phyloP scores from a whole-genome alignment of 1,140 invertebrate genomes.

The Zophobas morio region DNA sequence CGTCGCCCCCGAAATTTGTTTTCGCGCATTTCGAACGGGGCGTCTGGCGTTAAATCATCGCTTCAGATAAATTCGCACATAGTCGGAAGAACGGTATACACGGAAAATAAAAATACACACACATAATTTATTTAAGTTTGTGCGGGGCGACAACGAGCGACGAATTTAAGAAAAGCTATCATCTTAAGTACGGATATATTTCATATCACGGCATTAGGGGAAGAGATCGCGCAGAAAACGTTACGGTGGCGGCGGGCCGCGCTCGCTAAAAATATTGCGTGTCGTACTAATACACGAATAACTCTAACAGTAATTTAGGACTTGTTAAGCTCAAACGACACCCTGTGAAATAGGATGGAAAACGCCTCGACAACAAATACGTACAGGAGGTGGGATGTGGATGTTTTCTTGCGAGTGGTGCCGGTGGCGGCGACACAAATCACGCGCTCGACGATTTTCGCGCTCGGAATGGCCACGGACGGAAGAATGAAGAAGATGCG shows the following conservation, averaged over 20 bases:
- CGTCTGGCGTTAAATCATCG: conserved; percentile 14
- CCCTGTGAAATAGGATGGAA: conserved; percentile 49
- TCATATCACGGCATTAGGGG: conserved; percentile 61
- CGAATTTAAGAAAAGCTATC: conserved; percentile 66
- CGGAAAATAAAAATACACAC: conserved; percentile 41
- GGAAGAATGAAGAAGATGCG: no score
- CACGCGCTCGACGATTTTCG: conserved; percentile 10
- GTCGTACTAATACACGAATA: conserved; percentile 61
- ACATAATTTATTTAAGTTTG: conserved; percentile 62
- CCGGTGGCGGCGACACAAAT: conserved; percentile 9
- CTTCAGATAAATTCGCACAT: conserved; percentile 32
- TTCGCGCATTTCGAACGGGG: neutral
- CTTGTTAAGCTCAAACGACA: conserved; percentile 53
- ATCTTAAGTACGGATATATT: conserved; percentile 66
- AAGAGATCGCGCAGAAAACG: conserved; percentile 51
- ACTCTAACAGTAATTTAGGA: conserved; percentile 55
- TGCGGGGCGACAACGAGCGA: conserved; percentile 60
- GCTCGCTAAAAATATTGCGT: conserved; percentile 60
- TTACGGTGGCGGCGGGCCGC: conserved; percentile 24
- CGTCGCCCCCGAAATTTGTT: neutral
- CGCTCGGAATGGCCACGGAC: neutral
- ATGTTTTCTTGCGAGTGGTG: conserved; percentile 10
- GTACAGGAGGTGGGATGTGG: conserved; percentile 19
- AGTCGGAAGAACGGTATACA: conserved; percentile 8
- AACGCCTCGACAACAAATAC: conserved; percentile 42